phyloP scores from a whole-genome alignment of 2,888 invertebrate species.

The Apeira syringaria region DNA sequence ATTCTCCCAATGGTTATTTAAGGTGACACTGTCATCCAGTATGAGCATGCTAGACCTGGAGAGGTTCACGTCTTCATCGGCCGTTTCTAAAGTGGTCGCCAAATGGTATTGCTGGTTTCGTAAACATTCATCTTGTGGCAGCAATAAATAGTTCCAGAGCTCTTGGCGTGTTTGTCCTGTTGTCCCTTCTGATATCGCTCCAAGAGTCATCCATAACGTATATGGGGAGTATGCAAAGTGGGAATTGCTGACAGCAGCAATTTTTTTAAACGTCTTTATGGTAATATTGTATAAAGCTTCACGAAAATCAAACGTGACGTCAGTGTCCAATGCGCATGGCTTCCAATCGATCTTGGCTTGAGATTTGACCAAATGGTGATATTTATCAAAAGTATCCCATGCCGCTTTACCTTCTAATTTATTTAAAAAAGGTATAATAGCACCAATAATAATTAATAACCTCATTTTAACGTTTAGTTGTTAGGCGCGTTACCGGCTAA shows the following conservation, averaged over 20 bases:
- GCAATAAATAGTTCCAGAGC: constrained; percentile 25
- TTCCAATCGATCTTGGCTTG: constrained; percentile 11
- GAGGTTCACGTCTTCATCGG: constrained; percentile 26
- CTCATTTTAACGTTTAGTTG: constrained; percentile 10
- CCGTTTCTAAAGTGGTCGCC: constrained; percentile 22
- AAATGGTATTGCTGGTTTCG: constrained; percentile 31
- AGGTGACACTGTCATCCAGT: constrained; percentile 22
- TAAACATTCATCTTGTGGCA: constrained; percentile 29
- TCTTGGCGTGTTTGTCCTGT: constrained; percentile 22
- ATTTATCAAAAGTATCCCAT: constrained; percentile 18
- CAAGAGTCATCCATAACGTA: constrained; percentile 33
- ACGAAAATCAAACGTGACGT: constrained; percentile 16
- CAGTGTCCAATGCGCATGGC: constrained; percentile 18
- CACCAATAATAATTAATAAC: neutral
- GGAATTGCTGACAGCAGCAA: constrained; percentile 11
- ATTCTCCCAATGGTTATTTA: constrained; percentile 28
- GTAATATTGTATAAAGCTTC: constrained; percentile 17
- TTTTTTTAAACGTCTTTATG: constrained; percentile 8
- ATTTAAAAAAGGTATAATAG: constrained; percentile 1
- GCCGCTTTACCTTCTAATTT: constrained; percentile 11
- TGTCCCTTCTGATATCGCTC: constrained; percentile 35
- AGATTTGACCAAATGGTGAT: constrained; percentile 8
- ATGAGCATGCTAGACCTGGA: constrained; percentile 25
- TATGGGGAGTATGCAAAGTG: constrained; percentile 31
- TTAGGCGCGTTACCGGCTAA: neutral